Conservation (phyloP, 2,888 invertebrate genomes). For the Dasysyrphus tricinctus region DNA sequence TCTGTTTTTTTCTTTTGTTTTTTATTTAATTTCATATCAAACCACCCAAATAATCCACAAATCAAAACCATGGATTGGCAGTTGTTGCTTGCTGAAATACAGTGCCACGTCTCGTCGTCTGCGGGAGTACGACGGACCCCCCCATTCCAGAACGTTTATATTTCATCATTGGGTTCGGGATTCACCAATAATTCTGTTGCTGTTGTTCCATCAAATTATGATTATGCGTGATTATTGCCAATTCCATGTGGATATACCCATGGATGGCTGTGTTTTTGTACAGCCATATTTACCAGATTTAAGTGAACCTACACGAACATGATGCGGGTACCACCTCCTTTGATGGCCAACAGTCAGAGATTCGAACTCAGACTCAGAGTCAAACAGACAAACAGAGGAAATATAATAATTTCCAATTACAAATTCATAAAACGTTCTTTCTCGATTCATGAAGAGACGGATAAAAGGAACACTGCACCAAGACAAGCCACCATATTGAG, state of each 20-base stretch:
- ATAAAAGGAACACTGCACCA: constrained; percentile 1
- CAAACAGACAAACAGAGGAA: constrained; percentile 74
- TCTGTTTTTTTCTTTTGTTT: neutral
- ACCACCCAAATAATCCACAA: constrained; percentile 70
- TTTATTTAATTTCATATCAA: neutral
- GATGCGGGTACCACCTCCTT: constrained; percentile 46
- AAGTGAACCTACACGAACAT: constrained; percentile 63
- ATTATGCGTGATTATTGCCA: constrained; percentile 75
- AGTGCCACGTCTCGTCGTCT: too few species aligned
- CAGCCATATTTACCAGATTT: constrained; percentile 60
- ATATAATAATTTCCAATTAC: constrained; percentile 78
- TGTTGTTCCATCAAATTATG: constrained; percentile 59
- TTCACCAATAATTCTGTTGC: constrained; percentile 55
- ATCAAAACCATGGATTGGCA: constrained; percentile 72
- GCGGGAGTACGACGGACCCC: too few species aligned
- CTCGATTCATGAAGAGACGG: neutral
- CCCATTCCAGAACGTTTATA: constrained; percentile 42
- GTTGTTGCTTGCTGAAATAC: constrained; percentile 26
- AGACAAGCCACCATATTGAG: constrained; percentile 7
- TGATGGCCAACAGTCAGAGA: constrained; percentile 53
- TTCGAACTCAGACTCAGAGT: constrained; percentile 37
- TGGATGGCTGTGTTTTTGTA: constrained; percentile 56
- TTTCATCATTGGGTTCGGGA: constrained; percentile 31
- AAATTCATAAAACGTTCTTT: constrained; percentile 81
- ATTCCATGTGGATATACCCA: constrained; percentile 57